Base-by-base conservation (phyloP, 2,888 invertebrate species). In the Drosophila prostipennis region DNA sequence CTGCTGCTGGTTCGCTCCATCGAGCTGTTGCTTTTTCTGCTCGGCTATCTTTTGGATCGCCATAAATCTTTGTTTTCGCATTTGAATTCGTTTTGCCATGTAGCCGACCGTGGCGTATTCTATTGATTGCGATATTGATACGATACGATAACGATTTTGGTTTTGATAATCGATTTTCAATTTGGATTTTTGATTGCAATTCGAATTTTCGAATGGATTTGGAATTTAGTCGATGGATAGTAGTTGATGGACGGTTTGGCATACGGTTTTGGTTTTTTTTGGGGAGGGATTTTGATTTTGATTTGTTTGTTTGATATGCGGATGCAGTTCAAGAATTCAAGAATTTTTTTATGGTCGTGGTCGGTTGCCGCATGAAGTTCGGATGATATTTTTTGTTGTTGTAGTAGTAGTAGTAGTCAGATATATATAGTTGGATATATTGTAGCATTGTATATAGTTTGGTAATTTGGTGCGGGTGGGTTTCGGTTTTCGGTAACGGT, bases 21-120 rank as follows among this genome's bases (percentile, higher is more conserved):
- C 96, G 78, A 96, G 95, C 87, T 96, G 95, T 78, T 96, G 93
- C 93, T 97, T 97, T 94, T 97, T 97, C 93, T 97, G 96, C 89
- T 97, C 96, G 78, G 97, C 97, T 92, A 98, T 96, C 93, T 98
- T 98, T 92, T 97, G 97, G 89, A 97, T 96, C 71, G 96, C 96
- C 92, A 96, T 94, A 93, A 97, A 97, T 91, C 97, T 95, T 92
- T 97, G 97, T 93, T 98, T 97, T 91, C 98, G 94, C 97, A 98
- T 98, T 93, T 98, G 98, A 93, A 98, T 97, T 93, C 98, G 94
- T 93, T 98, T 98, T 83, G 98, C 98, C 96, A 98, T 97, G 93
- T 99, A 99, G 81, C 98, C 98, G 87, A 99, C 99, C 79, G 98
- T 97, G 79, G 99, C 98, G 93, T 98, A 99, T 94, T 99, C 99